Percentiles rank a stretch among this genome's conserved stretches.
Conservation (phyloP, 2,888 invertebrate species). For the Seira sanloemensis region DNA sequence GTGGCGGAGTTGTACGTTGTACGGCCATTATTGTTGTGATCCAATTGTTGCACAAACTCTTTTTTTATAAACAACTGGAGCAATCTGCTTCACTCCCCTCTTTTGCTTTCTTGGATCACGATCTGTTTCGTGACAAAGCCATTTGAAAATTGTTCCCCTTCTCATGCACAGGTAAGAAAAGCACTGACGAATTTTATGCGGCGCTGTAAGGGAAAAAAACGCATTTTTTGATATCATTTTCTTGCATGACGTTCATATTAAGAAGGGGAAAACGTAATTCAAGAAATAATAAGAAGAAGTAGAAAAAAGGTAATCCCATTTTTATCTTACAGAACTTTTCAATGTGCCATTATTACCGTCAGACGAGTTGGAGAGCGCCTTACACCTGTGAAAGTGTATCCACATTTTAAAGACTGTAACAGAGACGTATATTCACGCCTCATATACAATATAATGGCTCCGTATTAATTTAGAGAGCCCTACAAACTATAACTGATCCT, state of each 20-base stretch:
- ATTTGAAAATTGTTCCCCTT: slow-evolving; percentile 32
- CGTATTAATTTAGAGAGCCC: too few species aligned
- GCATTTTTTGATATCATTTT: not conserved
- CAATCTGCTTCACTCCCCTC: slow-evolving; percentile 33
- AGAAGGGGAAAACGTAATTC: not conserved
- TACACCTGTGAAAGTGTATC: not conserved
- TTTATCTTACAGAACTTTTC: slow-evolving; percentile 33
- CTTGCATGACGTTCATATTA: slow-evolving; percentile 57
- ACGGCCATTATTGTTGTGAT: not conserved
- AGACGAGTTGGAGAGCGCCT: not conserved
- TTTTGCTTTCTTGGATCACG: slow-evolving; percentile 46
- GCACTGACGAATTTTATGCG: slow-evolving; percentile 10
- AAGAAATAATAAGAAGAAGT: not conserved
- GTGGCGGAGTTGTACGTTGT: not conserved
- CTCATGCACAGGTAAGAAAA: slow-evolving; percentile 20
- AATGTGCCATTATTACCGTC: slow-evolving; percentile 1
- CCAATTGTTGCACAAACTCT: not conserved
- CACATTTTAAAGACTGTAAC: not conserved
- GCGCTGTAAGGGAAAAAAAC: not conserved
- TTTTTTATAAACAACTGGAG: slow-evolving; percentile 29
- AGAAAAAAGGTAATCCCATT: slow-evolving; percentile 40
- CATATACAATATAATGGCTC: not conserved
- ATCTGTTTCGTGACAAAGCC: slow-evolving; percentile 61
- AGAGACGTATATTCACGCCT: too few species aligned
- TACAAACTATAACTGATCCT: too few species aligned